A percentile compares a stretch with the other conserved stretches of the same genome.
Conservation (phyloP, 2,797 vertebrate genomes). For the Aphelocoma californica region DNA sequence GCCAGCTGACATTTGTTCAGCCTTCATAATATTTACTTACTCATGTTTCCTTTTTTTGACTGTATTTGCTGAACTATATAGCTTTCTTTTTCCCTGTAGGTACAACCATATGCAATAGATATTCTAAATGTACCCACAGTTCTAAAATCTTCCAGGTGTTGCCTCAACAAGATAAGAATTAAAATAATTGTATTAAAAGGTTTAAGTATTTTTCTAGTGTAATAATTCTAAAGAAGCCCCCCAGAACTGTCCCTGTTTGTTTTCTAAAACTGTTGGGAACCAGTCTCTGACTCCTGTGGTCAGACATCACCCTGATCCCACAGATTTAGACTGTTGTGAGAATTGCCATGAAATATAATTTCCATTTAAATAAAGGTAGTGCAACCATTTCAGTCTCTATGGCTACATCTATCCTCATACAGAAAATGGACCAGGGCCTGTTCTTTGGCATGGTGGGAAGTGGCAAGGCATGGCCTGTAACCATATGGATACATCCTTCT, state of each 20-base stretch:
- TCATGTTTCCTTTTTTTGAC: not conserved
- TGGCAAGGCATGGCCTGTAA: not conserved
- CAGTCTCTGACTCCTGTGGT: not conserved
- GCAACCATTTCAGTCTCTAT: conserved; percentile 23
- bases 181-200: not conserved
- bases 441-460: not conserved
- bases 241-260: not conserved
- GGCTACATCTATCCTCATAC: not conserved
- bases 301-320: not conserved
- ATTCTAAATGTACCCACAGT: not conserved
- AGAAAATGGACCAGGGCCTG: not conserved
- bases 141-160: not conserved
- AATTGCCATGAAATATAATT: not conserved
- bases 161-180: not conserved
- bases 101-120: not conserved
- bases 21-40: conserved; percentile 31
- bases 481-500: not conserved
- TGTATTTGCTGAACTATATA: conserved; percentile 4
- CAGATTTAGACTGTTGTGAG: not conserved
- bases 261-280: not conserved
- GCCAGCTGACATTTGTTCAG: conserved; percentile 30
- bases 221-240: not conserved
- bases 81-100: not conserved
- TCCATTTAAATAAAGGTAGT: not conserved
- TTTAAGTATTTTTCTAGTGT: not conserved